Conservation (phyloP, 1,140 invertebrate species). For the Drosophila tani region DNA sequence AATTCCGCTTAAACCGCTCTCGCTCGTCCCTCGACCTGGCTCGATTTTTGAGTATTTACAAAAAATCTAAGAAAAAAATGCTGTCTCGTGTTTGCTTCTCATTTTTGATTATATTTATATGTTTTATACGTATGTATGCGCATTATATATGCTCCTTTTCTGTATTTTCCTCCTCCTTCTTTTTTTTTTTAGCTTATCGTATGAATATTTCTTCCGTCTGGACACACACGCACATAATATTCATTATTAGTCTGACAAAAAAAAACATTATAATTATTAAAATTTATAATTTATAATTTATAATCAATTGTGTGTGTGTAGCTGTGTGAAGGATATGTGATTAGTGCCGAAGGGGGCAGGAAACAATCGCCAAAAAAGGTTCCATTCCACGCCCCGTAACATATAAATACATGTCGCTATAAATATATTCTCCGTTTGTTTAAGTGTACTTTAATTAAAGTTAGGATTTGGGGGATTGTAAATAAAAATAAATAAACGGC, state of each 20-base stretch:
- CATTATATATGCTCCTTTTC: constrained; percentile 19
- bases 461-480: constrained; percentile 55
- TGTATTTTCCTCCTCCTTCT: constrained; percentile 5
- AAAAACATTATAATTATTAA: constrained; percentile 28
- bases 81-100: constrained; percentile 24
- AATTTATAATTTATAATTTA: constrained; percentile 32
- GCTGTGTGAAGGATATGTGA: constrained; percentile 49
- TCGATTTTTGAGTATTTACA: constrained; percentile 77
- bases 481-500: constrained; percentile 69
- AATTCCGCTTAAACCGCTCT: constrained; percentile 26
- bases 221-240: constrained; percentile 46
- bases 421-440: constrained; percentile 22
- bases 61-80: constrained; percentile 78
- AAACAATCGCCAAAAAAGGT: constrained; percentile 4
- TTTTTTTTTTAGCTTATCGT: constrained; percentile 24
- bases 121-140: constrained; percentile 24
- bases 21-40: constrained; percentile 12
- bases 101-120: constrained; percentile 45
- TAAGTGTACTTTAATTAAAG: constrained; percentile 51
- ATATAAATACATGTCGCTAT: constrained; percentile 44
- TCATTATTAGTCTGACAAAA: constrained; percentile 51
- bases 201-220: constrained; percentile 49
- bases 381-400: constrained; percentile 20
- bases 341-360: constrained; percentile 25
- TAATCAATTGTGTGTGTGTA: constrained; percentile 25